These are phyloP conservation scores for Sternotherus odoratus DNA, from an alignment of 2,797 vertebrate genomes.

Conservation along the genomic window DNA sequence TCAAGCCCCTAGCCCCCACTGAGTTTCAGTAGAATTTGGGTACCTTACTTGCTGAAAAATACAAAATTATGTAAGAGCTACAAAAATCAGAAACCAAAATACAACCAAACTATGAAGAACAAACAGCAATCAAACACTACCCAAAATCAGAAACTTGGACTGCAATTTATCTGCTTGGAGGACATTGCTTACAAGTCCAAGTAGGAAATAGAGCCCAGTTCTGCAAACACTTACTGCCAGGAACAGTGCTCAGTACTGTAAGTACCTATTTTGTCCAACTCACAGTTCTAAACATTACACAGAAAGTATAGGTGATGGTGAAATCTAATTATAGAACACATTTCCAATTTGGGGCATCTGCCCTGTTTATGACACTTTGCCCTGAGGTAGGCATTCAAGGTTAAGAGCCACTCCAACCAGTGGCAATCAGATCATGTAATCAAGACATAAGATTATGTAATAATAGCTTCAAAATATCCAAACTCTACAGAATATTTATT, in stretches of 20 bases:
- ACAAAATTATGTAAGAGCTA: not conserved
- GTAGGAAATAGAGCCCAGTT: not conserved
- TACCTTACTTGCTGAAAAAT: not conserved
- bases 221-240: not conserved
- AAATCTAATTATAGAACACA: too few species aligned
- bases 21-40: not conserved
- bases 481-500: too few species aligned
- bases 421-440: too few species aligned
- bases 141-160: not conserved
- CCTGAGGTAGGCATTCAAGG: too few species aligned
- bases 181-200: not conserved
- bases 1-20: not conserved
- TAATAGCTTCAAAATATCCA: too few species aligned
- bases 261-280: not conserved
- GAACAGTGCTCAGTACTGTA: not conserved
- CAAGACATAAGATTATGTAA: too few species aligned
- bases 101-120: not conserved
- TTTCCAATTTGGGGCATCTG: too few species aligned
- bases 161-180: not conserved
- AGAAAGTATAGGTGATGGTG: not conserved
- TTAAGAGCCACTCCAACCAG: too few species aligned
- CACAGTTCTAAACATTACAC: not conserved
- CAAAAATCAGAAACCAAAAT: not conserved
- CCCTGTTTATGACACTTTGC: too few species aligned
- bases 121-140: not conserved